Conservation (phyloP, 2,797 vertebrate species). For the Phylloscopus collybita region DNA sequence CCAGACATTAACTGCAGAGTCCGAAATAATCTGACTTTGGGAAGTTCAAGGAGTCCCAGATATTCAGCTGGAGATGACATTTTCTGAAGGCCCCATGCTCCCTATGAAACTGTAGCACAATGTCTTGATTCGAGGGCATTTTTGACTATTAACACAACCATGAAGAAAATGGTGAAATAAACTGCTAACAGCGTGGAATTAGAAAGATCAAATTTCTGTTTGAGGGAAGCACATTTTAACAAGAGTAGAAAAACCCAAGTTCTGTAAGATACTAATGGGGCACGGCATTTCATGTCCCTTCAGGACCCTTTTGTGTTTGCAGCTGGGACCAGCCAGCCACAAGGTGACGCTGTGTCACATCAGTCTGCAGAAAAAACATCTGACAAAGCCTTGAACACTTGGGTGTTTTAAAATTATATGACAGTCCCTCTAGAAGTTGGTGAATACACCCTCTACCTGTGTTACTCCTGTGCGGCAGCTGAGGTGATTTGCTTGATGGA, state of each 20-base stretch:
- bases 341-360: not conserved
- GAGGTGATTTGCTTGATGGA: not conserved
- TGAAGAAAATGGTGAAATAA: not conserved
- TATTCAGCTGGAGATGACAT: not conserved
- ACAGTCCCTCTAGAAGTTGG: not conserved
- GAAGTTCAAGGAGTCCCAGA: not conserved
- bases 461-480: not conserved
- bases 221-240: not conserved
- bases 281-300: not conserved
- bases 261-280: not conserved
- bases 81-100: not conserved
- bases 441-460: not conserved
- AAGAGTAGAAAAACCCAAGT: not conserved
- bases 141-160: not conserved
- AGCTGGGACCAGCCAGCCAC: not conserved
- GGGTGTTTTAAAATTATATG: not conserved
- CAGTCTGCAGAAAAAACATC: not conserved
- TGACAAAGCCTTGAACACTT: not conserved
- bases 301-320: not conserved
- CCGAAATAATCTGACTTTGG: not conserved
- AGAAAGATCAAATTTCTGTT: not conserved
- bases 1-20: not conserved
- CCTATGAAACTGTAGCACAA: not conserved
- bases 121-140: rapidly evolving
- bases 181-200: not conserved